phyloP scores from a whole-genome alignment of 2,888 invertebrate species.

The Argynnis bischoffii region DNA sequence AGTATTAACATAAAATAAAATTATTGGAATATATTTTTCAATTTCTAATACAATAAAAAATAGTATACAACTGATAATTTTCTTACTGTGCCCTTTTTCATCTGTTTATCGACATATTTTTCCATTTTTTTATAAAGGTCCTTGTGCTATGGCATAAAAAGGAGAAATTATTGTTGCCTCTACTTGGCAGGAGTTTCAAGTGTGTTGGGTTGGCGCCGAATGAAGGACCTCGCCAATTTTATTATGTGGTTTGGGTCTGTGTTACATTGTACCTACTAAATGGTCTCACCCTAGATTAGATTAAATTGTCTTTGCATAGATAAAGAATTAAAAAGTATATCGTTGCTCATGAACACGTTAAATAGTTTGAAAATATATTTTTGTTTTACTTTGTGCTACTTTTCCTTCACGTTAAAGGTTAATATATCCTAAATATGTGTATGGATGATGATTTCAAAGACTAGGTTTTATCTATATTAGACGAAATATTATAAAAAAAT shows the following conservation, averaged over 20 bases:
- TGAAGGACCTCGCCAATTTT: conserved; percentile 52
- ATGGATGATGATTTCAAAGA: too few species aligned
- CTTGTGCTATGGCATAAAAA: conserved; percentile 3
- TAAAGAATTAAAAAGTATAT: not conserved
- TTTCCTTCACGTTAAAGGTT: too few species aligned
- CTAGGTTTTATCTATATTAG: too few species aligned
- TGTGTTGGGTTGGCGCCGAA: conserved; percentile 62
- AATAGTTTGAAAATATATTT: too few species aligned
- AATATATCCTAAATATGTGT: too few species aligned
- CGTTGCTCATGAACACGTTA: too few species aligned
- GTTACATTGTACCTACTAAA: conserved; percentile 21
- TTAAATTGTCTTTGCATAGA: conserved; percentile 12
- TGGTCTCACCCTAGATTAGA: conserved; percentile 27
- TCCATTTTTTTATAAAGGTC: conserved; percentile 6
- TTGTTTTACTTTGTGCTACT: too few species aligned
- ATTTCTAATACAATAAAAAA: too few species aligned
- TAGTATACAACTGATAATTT: not conserved
- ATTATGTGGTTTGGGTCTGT: conserved; percentile 49
- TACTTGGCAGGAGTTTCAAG: conserved; percentile 62
- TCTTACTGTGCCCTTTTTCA: not conserved
- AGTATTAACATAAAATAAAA: too few species aligned
- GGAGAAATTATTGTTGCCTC: conserved; percentile 39
- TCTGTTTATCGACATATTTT: not conserved
- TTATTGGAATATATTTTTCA: too few species aligned
- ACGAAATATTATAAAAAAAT: too few species aligned